phyloP scores from a whole-genome alignment of 2,113 vertebrate genomes.

The Melanocharis versteri region DNA sequence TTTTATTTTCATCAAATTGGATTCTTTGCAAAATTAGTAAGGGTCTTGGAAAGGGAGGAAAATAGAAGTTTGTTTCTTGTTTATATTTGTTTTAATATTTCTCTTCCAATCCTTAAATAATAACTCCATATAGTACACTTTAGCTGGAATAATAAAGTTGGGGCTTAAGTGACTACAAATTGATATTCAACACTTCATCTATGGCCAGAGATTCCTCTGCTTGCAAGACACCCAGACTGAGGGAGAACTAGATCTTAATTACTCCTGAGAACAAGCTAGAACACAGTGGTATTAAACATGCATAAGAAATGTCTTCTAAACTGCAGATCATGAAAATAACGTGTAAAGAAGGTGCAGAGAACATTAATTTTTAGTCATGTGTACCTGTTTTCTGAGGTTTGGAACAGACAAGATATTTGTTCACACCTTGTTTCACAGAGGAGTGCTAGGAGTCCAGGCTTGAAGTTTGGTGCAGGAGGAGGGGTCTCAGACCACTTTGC shows the following conservation, averaged over 20 bases:
- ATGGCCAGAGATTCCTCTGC: neutral
- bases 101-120: neutral
- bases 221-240: neutral
- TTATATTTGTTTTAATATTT: neutral
- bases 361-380: neutral
- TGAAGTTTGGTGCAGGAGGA: neutral
- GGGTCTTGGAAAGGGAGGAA: neutral
- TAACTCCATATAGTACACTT: neutral
- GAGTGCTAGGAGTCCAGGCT: rapidly evolving
- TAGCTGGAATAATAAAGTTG: neutral
- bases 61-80: neutral
- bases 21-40: neutral
- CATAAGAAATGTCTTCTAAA: neutral
- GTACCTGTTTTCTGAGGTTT: neutral
- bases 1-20: neutral
- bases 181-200: neutral
- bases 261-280: neutral
- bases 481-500: neutral
- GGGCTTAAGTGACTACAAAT: neutral
- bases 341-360: neutral
- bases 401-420: neutral
- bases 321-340: neutral
- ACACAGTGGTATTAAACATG: neutral
- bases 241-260: neutral
- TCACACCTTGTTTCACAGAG: neutral